These are phyloP conservation scores for Eulemur rubriventer DNA, from an alignment of 2,797 vertebrate genomes.

Conservation along the genomic window DNA sequence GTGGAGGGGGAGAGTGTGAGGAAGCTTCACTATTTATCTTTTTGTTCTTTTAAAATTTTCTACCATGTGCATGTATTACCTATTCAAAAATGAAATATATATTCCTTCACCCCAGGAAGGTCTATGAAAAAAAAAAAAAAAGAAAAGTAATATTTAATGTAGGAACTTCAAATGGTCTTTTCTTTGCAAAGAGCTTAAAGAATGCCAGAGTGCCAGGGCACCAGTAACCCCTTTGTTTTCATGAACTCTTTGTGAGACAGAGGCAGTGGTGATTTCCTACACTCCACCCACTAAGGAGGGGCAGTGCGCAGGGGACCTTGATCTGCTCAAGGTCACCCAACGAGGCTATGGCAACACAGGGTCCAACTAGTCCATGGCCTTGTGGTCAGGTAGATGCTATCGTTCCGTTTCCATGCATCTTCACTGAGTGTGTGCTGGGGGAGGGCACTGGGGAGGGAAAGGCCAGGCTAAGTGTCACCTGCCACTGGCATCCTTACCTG, in stretches of 20 bases:
- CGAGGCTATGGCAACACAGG: background rate
- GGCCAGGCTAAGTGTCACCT: background rate
- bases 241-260: background rate
- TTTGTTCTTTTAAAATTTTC: no score
- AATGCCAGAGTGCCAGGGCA: fast-evolving
- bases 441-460: background rate
- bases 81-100: no score
- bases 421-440: background rate
- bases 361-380: background rate
- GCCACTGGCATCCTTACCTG: slow-evolving; percentile 88
- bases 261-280: background rate
- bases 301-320: background rate
- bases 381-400: background rate
- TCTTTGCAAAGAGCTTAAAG: background rate
- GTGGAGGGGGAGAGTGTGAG: no score
- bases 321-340: background rate
- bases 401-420: background rate
- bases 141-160: background rate
- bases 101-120: no score
- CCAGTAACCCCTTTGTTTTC: background rate
- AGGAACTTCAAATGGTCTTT: background rate
- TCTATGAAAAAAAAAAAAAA: no score
- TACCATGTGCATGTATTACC: no score
- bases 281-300: background rate
- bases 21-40: no score